A percentile compares a stretch with the other conserved stretches of the same genome.
phyloP scores from a whole-genome alignment of 2,888 invertebrate species.

The Rhagonycha lutea region DNA sequence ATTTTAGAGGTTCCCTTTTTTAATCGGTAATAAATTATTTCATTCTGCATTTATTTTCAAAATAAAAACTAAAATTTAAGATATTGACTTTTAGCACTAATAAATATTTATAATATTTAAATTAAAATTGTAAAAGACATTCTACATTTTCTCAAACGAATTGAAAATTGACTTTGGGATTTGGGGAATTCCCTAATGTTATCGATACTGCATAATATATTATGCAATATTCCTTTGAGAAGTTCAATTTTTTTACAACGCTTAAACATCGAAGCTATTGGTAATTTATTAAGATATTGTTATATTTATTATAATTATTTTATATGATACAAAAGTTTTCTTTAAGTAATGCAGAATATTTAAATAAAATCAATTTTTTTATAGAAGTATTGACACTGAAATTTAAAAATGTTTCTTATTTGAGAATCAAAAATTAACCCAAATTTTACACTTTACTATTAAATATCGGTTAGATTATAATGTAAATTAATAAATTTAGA shows the following conservation, averaged over 20 bases:
- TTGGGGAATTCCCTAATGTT: neutral
- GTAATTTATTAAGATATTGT: neutral
- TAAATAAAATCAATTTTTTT: too few species aligned
- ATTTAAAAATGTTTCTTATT: neutral
- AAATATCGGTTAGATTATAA: neutral
- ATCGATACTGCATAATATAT: neutral
- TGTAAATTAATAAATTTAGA: neutral
- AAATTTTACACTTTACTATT: neutral
- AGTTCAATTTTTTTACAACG: neutral
- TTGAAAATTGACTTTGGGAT: neutral
- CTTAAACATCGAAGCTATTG: neutral
- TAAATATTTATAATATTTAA: too few species aligned
- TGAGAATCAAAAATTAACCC: neutral
- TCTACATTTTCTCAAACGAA: neutral
- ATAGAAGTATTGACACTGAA: too few species aligned
- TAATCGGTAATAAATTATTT: too few species aligned
- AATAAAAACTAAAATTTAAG: too few species aligned
- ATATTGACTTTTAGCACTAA: too few species aligned
- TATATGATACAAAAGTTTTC: too few species aligned
- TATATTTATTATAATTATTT: too few species aligned
- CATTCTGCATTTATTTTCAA: too few species aligned
- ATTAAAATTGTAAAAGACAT: neutral
- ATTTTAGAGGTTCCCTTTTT: too few species aligned
- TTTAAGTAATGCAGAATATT: too few species aligned
- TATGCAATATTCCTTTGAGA: too few species aligned